A percentile compares a stretch with the other conserved stretches of the same genome.
phyloP scores from a whole-genome alignment of 2,888 invertebrate genomes.

The Eupsilia transversa region DNA sequence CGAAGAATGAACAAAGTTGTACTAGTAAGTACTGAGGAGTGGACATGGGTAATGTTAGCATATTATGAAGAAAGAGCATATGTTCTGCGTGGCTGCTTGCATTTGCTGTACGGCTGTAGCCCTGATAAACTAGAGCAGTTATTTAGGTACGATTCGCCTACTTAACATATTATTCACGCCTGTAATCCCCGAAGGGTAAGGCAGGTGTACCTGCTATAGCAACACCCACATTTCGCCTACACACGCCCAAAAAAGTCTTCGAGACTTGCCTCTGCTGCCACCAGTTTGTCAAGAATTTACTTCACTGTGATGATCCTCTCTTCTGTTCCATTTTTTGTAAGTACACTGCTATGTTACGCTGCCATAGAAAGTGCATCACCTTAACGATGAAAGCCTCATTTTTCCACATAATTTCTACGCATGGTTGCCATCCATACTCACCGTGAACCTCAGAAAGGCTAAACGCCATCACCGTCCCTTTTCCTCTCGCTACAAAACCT shows the following conservation, averaged over 20 bases:
- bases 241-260: not conserved
- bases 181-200: too few species aligned
- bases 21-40: not conserved
- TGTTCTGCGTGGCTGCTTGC: not conserved
- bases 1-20: conserved; percentile 35
- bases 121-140: not conserved
- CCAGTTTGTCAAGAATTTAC: not conserved
- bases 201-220: too few species aligned
- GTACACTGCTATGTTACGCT: too few species aligned
- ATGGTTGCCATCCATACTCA: conserved; percentile 80
- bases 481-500: conserved; percentile 69
- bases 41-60: not conserved
- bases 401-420: conserved; percentile 84
- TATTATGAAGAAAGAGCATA: not conserved
- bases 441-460: conserved; percentile 82
- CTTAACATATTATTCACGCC: too few species aligned
- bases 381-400: conserved; percentile 87
- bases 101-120: not conserved
- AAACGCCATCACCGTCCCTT: conserved; percentile 72
- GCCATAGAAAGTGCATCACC: conserved; percentile 67
- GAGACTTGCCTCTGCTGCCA: too few species aligned
- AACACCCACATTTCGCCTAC: too few species aligned
- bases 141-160: not conserved
- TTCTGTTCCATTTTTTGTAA: not conserved
- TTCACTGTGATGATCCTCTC: not conserved